phyloP scores from a whole-genome alignment of 2,797 vertebrate genomes.

The Paedocypris micromegethes region DNA sequence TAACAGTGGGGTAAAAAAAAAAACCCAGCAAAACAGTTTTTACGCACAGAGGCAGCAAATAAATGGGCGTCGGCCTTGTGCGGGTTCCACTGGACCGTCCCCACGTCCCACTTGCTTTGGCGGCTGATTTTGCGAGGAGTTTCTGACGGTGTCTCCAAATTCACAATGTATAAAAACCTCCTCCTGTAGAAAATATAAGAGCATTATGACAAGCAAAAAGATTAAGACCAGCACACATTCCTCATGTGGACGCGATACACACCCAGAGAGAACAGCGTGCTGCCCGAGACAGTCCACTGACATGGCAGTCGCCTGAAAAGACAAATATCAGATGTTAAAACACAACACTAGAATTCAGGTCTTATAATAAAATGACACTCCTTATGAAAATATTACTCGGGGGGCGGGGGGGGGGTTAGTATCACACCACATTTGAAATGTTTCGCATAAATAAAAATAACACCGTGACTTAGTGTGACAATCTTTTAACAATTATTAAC shows the following conservation, averaged over 20 bases:
- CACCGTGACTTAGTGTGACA: too few species aligned
- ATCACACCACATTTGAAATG: too few species aligned
- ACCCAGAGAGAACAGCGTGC: conserved; percentile 92
- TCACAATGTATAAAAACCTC: conserved; percentile 90
- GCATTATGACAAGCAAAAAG: neutral
- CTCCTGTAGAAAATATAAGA: conserved; percentile 65
- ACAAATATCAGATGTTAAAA: neutral
- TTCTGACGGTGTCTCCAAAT: conserved; percentile 83
- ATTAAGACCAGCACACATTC: neutral
- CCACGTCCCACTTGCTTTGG: conserved; percentile 97
- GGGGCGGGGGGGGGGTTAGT: too few species aligned
- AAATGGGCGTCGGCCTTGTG: conserved; percentile 79
- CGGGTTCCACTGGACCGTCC: conserved; percentile 95
- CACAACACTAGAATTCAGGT: neutral
- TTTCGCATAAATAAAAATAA: too few species aligned
- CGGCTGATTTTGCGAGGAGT: conserved; percentile 85
- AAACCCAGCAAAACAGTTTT: neutral
- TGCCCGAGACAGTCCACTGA: conserved; percentile 94
- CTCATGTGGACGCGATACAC: conserved; percentile 49
- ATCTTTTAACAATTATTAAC: too few species aligned
- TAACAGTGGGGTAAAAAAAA: too few species aligned
- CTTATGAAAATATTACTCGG: too few species aligned
- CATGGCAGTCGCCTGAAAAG: conserved; percentile 89
- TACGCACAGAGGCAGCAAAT: conserved; percentile 89
- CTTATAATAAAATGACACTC: too few species aligned